These are phyloP conservation scores for Molorchus minor DNA, from an alignment of 2,888 invertebrate species.

Conservation along the genomic window DNA sequence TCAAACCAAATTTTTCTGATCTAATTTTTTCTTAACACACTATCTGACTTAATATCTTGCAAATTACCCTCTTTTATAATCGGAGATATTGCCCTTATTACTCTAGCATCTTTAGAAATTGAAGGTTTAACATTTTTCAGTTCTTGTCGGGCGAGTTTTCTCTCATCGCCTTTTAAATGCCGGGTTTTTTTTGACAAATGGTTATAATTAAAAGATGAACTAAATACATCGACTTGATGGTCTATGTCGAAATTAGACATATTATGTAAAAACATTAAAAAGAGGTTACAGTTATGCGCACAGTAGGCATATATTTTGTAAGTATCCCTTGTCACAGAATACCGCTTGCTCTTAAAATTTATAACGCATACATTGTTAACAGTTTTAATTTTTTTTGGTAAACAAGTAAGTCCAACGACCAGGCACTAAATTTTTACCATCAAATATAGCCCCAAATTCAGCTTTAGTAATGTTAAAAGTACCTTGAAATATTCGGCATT, in stretches of 20 bases:
- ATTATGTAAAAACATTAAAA: constrained; percentile 9
- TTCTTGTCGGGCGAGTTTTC: constrained; percentile 5
- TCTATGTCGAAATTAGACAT: constrained; percentile 1
- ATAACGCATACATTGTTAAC: constrained; percentile 11
- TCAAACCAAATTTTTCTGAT: constrained; percentile 20
- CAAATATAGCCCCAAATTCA: background rate
- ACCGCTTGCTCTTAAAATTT: constrained; percentile 13
- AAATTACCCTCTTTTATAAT: constrained; percentile 16
- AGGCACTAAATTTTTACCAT: background rate
- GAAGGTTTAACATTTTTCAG: background rate
- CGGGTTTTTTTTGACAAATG: constrained; percentile 3
- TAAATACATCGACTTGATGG: constrained; percentile 14
- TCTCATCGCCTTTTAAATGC: constrained; percentile 11
- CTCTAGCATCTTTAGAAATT: background rate
- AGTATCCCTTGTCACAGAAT: background rate
- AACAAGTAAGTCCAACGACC: background rate
- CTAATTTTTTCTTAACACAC: constrained; percentile 18
- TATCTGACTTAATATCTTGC: constrained; percentile 21
- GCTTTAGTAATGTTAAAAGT: background rate
- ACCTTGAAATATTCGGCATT: constrained; percentile 1
- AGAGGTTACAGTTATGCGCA: constrained; percentile 15
- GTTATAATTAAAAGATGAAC: constrained; percentile 18
- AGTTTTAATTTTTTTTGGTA: constrained; percentile 1
- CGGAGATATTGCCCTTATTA: background rate
- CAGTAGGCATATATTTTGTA: constrained; percentile 13